Percentiles rank a stretch among this genome's conserved stretches.
These are phyloP conservation scores for Tetraodon nigroviridis DNA, from an alignment of 2,113 vertebrate species.

Conservation along the genomic window DNA sequence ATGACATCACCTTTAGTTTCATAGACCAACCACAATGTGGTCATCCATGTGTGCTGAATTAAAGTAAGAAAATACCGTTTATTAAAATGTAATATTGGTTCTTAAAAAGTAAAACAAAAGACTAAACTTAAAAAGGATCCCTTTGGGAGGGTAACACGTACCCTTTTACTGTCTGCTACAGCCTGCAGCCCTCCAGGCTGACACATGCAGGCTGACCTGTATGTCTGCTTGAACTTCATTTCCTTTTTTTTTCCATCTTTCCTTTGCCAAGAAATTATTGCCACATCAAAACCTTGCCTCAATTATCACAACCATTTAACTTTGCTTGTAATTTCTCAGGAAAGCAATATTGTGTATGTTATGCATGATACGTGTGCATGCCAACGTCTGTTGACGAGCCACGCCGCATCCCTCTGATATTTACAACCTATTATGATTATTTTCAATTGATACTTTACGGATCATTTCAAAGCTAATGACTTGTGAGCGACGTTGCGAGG, in stretches of 20 bases:
- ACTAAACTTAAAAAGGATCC: too few relatives aligned
- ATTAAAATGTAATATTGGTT: too few relatives aligned
- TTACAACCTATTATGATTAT: constrained; percentile 65
- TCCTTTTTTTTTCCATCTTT: constrained; percentile 1
- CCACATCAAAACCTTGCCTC: constrained; percentile 43
- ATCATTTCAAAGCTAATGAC: constrained; percentile 86
- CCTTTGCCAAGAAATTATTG: constrained; percentile 40
- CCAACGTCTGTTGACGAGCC: constrained; percentile 59
- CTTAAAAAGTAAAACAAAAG: too few relatives aligned
- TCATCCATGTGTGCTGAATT: background rate
- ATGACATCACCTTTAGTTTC: constrained; percentile 14
- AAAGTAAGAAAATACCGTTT: too few relatives aligned
- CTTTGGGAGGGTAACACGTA: too few relatives aligned
- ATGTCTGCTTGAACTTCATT: constrained; percentile 12
- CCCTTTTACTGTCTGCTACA: too few relatives aligned
- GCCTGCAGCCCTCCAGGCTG: background rate
- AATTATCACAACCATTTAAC: constrained; percentile 53
- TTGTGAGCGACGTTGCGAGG: constrained; percentile 76
- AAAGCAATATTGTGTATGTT: constrained; percentile 51
- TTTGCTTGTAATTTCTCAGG: constrained; percentile 49
- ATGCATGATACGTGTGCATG: constrained; percentile 26
- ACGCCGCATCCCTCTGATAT: constrained; percentile 44
- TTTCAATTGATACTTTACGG: constrained; percentile 83
- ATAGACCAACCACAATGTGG: constrained; percentile 25
- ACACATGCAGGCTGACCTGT: constrained; percentile 20